Percentiles rank a stretch among this genome's conserved stretches.
Conservation (phyloP, 2,888 invertebrate species). For the Chydorus sphaericus region DNA sequence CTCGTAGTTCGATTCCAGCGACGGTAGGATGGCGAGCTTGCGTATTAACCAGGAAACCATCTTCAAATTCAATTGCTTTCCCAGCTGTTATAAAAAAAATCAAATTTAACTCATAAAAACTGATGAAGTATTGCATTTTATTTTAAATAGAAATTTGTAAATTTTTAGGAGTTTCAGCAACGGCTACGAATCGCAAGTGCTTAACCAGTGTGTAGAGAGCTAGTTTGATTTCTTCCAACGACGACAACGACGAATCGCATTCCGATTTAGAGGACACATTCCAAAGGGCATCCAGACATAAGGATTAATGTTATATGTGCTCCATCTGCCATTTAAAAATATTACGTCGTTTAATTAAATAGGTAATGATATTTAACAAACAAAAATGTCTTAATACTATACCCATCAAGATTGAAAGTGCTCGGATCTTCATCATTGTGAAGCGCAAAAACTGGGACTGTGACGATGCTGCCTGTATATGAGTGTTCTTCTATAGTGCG, state of each 20-base stretch:
- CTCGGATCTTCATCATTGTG: constrained; percentile 42
- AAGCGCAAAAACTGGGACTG: constrained; percentile 40
- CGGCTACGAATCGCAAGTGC: constrained; percentile 8
- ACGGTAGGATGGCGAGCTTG: background rate
- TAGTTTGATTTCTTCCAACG: constrained; percentile 11
- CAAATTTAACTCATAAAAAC: background rate
- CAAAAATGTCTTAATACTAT: too few relatives aligned
- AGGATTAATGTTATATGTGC: background rate
- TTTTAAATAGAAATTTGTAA: too few relatives aligned
- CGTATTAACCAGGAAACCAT: background rate
- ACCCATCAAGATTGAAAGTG: constrained; percentile 40
- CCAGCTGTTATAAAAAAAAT: too few relatives aligned
- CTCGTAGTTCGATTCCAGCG: background rate
- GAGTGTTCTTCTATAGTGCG: constrained; percentile 28
- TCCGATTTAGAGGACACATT: constrained; percentile 16
- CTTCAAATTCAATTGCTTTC: background rate
- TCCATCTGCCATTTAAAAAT: too few relatives aligned
- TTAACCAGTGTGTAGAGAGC: constrained; percentile 9
- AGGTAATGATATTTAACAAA: too few relatives aligned
- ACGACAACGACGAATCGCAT: constrained; percentile 13
- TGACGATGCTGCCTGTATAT: constrained; percentile 36
- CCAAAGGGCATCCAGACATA: constrained; percentile 16
- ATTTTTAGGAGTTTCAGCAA: constrained; percentile 1
- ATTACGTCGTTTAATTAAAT: too few relatives aligned
- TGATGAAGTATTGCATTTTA: background rate